Evolutionary conservation across 2,797 vertebrate species (phyloP), one percentile per base, ranked within the genome.

Genomic region (Knipowitschia caucasica): DNA sequence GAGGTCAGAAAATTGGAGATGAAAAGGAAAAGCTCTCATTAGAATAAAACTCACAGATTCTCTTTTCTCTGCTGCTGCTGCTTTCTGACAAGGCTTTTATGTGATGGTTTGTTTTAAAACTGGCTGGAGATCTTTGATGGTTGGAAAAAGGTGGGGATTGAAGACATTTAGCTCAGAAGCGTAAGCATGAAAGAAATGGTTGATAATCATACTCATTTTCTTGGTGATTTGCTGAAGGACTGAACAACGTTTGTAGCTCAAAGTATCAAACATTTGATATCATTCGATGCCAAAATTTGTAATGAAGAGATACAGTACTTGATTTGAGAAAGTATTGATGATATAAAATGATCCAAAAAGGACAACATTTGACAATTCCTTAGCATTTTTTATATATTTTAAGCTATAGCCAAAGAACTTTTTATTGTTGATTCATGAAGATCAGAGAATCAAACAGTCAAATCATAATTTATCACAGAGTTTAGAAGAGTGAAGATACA

Each of bases 61-160:
- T 38, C 26, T 43, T 6, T 7, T 21, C 34, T 38, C 34, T 42
- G 38, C 20, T 33, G 9, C 17, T 10, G 27, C 49, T 46, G 18
- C 49, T 50, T 36, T 56, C 30, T 35, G 4, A 34, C 29, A 9
- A 51, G 54, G 42, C 53, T 59, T 50, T 66, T n/a, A 56, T 56
- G 56, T 59, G 39, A 33, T 21, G 53, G 30, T 44, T 67, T 69
- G 56, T 10, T 7, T 47, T 55, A 43, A 43, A 12, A 35, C 26
- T 20, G 72, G 44, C n/a, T 68, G 45, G 44, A 36, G 61, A 40
- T 7, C 33, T 44, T 50, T 25, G 53, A 57, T 26, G 45, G 42
- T 36, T 59, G 26, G n/a, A 2, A 9, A 50, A 39, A 31, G 38
- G 38, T 21, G 36, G 40, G 25, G 12, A 24, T 5, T 24, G 24